Evolutionary conservation across 2,113 vertebrate species (phyloP).

Genomic region (Cyphomyrus discorhynchus): DNA sequence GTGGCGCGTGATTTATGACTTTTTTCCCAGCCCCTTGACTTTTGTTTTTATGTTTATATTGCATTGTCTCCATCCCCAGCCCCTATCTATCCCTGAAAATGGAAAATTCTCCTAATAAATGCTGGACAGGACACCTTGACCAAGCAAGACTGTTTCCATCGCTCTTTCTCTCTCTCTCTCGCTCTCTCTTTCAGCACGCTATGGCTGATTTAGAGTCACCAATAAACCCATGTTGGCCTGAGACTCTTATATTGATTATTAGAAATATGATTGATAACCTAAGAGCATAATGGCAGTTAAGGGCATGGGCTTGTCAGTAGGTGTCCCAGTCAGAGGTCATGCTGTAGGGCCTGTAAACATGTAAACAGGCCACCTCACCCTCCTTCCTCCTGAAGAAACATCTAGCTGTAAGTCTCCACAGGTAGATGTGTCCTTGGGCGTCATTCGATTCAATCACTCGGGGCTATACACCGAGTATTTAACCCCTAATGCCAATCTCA

Average conservation of each 20-base stretch:
- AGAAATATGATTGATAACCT: not conserved
- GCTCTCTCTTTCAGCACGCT: not conserved
- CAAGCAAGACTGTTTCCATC: not conserved
- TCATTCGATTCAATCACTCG: too few species aligned
- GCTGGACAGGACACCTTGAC: not conserved
- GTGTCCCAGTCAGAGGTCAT: not conserved
- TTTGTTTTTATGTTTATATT: conserved; percentile 4
- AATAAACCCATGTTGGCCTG: not conserved
- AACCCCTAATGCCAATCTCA: not conserved
- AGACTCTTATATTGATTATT: not conserved
- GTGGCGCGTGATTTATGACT: not conserved
- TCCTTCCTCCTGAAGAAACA: not conserved
- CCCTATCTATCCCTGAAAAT: not conserved
- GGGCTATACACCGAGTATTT: too few species aligned
- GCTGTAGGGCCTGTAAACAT: not conserved
- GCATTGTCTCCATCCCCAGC: not conserved
- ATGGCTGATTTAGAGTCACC: not conserved
- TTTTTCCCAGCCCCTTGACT: not conserved
- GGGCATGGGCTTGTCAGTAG: not conserved
- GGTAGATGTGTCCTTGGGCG: not conserved
- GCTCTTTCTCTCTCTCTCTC: not conserved
- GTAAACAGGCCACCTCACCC: not conserved
- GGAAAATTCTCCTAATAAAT: conserved; percentile 4
- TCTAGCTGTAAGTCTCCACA: not conserved
- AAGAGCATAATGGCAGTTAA: not conserved